Conservation (phyloP, 2,113 vertebrate species). For the Fukomys damarensis region DNA sequence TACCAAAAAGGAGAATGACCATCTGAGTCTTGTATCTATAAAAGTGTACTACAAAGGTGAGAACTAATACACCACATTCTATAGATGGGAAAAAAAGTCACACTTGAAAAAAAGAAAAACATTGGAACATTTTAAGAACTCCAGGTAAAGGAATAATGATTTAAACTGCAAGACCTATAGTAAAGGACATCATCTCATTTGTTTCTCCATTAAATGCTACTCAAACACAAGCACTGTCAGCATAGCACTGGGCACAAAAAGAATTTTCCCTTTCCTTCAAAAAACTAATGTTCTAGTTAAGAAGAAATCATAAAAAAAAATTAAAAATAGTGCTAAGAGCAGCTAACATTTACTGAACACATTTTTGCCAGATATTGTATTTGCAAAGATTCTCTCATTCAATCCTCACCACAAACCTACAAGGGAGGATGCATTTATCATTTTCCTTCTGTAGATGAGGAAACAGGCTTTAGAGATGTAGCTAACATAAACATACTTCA, state of each 20-base stretch:
- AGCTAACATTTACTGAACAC: not conserved
- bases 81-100: not conserved
- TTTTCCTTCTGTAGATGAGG: not conserved
- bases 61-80: constrained; percentile 21
- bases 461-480: not conserved
- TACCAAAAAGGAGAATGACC: not conserved
- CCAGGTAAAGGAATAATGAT: constrained; percentile 1
- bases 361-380: not conserved
- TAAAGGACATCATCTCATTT: constrained; percentile 27
- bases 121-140: not conserved
- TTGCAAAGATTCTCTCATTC: not conserved
- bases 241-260: not conserved
- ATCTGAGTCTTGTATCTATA: not conserved
- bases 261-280: not conserved
- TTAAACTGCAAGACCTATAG: not conserved
- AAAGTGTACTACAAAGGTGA: not conserved
- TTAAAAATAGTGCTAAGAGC: not conserved
- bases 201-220: constrained; percentile 9
- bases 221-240: not conserved
- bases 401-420: not conserved
- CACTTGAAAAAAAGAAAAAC: not conserved
- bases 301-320: not conserved
- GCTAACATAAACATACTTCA: not conserved
- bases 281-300: not conserved
- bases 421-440: not conserved